A percentile compares a stretch with the other conserved stretches of the same genome.
Conservation (phyloP, 2,797 vertebrate genomes). For the Danio tinwini region DNA sequence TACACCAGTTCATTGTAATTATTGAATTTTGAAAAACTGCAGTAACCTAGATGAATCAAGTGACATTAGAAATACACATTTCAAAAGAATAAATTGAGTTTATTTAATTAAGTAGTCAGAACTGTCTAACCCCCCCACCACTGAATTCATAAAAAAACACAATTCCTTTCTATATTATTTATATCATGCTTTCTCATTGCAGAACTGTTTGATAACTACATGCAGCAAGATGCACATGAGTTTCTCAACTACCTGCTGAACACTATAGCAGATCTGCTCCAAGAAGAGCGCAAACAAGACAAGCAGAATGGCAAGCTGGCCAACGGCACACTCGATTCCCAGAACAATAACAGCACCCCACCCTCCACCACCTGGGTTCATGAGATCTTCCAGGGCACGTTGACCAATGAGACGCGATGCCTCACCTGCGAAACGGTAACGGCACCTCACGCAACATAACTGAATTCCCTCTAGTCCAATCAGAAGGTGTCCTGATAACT, state of each 20-base stretch:
- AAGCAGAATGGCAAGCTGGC: slow-evolving; percentile 93
- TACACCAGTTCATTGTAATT: background rate
- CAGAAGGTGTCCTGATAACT: slow-evolving; percentile 49
- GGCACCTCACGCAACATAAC: background rate
- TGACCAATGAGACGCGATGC: slow-evolving; percentile 98
- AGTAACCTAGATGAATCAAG: background rate
- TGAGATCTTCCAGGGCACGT: slow-evolving; percentile 98
- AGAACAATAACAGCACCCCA: slow-evolving; percentile 94
- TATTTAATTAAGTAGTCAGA: background rate
- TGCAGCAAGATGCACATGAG: slow-evolving; percentile 98
- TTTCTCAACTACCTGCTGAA: slow-evolving; percentile 98
- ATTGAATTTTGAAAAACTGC: background rate
- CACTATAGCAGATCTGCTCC: slow-evolving; percentile 96
- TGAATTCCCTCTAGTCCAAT: slow-evolving; percentile 3
- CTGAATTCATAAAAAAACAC: background rate
- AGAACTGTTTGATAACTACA: slow-evolving; percentile 99
- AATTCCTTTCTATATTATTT: background rate
- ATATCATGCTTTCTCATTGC: slow-evolving; percentile 31
- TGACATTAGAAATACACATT: background rate
- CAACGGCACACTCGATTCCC: slow-evolving; percentile 88
- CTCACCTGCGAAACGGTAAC: slow-evolving; percentile 97
- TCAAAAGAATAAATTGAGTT: no score
- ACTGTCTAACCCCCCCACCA: no score
- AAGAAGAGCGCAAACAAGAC: slow-evolving; percentile 97
- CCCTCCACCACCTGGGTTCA: slow-evolving; percentile 95